Percentiles rank a stretch among this genome's conserved stretches.
Conservation (phyloP, 2,888 invertebrate species). For the Slavum lentiscoides region DNA sequence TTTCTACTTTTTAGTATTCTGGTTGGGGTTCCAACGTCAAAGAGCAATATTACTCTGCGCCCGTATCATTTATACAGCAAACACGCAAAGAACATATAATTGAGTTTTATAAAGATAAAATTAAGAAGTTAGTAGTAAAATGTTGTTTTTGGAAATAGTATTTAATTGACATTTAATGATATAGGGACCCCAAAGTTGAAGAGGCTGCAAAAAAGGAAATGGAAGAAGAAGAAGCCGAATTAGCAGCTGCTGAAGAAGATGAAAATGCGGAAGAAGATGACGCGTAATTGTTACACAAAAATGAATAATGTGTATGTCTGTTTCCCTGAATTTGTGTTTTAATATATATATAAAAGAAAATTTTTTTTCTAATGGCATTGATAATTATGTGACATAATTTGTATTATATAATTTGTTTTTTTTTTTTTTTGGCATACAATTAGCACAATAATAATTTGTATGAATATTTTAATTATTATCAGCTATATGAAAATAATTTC, state of each 20-base stretch:
- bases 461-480: conserved; percentile 17
- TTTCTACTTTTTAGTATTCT: conserved; percentile 63
- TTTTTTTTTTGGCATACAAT: conserved; percentile 20
- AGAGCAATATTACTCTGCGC: conserved; percentile 66
- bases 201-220: conserved; percentile 41
- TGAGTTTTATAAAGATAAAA: conserved; percentile 61
- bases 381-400: conserved; percentile 2
- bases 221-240: conserved; percentile 49
- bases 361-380: conserved; percentile 16
- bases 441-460: conserved; percentile 31
- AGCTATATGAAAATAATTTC: not conserved
- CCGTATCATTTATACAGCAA: conserved; percentile 63
- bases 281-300: conserved; percentile 28
- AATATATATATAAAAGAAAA: conserved; percentile 4
- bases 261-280: conserved; percentile 37
- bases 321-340: conserved; percentile 24
- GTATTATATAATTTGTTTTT: conserved; percentile 36
- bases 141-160: not conserved
- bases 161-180: not conserved
- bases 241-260: conserved; percentile 28
- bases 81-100: conserved; percentile 63
- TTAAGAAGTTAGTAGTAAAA: conserved; percentile 55
- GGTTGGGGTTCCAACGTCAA: conserved; percentile 68
- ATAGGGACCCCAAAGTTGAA: conserved; percentile 46
- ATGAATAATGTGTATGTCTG: conserved; percentile 1